Evolutionary conservation across 2,797 vertebrate genomes (phyloP).

Genomic region (Platyrinchus mystaceus): DNA sequence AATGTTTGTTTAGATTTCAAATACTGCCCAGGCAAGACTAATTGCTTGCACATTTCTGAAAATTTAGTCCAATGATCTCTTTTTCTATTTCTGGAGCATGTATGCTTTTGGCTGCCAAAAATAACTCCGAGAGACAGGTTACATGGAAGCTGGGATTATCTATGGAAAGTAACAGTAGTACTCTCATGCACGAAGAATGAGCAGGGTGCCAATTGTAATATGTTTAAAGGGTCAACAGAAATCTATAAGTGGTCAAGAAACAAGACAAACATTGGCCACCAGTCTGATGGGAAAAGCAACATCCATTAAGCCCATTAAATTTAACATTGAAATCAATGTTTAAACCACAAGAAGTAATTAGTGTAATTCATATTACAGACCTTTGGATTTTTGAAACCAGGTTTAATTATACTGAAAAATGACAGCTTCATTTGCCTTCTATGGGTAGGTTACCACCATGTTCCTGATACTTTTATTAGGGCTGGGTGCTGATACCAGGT

Average conservation of each 20-base stretch:
- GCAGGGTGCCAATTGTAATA: conserved; percentile 80
- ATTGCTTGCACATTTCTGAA: conserved; percentile 58
- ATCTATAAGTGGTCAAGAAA: conserved; percentile 88
- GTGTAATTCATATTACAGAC: conserved; percentile 80
- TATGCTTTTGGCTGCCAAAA: conserved; percentile 52
- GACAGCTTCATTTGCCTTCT: conserved; percentile 75
- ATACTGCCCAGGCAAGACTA: conserved; percentile 43
- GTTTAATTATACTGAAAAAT: conserved; percentile 80
- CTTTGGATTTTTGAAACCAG: conserved; percentile 75
- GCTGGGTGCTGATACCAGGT: conserved; percentile 52
- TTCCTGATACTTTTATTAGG: conserved; percentile 67
- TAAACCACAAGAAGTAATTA: conserved; percentile 87
- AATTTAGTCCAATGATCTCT: conserved; percentile 25
- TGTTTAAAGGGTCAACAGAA: conserved; percentile 84
- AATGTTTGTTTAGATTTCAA: conserved; percentile 59
- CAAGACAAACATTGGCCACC: conserved; percentile 87
- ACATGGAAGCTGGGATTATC: conserved; percentile 50
- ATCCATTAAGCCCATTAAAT: conserved; percentile 98
- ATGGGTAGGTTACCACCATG: conserved; percentile 54
- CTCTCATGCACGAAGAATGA: conserved; percentile 73
- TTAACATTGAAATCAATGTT: conserved; percentile 91
- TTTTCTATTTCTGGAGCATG: conserved; percentile 28
- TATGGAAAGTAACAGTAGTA: conserved; percentile 49
- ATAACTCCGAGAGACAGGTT: conserved; percentile 42
- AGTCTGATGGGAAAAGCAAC: conserved; percentile 86